A percentile compares a stretch with the other conserved stretches of the same genome.
Conservation (phyloP, 2,113 vertebrate species). For the Actenoides hombroni region DNA sequence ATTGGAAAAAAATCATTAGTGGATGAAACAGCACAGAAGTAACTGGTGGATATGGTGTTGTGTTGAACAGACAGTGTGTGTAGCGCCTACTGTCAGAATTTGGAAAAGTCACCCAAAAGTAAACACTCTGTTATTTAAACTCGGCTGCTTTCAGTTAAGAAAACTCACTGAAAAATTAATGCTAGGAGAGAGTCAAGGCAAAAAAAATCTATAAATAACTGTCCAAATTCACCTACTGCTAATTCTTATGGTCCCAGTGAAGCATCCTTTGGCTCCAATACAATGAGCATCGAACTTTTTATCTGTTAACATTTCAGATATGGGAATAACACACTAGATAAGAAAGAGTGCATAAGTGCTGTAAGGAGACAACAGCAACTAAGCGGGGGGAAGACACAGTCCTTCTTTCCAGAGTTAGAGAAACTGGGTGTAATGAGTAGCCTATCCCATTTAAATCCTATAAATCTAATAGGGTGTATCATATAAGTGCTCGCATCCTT, state of each 20-base stretch:
- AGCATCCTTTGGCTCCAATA: neutral
- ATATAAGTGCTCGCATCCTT: neutral
- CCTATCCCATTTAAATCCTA: neutral
- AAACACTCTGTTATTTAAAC: neutral
- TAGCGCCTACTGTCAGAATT: neutral
- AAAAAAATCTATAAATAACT: neutral
- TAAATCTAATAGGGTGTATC: neutral
- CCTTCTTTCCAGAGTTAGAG: neutral
- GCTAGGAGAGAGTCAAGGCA: neutral
- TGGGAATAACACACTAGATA: neutral
- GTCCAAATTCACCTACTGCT: neutral
- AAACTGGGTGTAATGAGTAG: neutral
- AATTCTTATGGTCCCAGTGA: neutral
- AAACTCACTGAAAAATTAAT: neutral
- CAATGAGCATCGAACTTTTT: neutral
- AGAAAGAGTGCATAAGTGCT: neutral
- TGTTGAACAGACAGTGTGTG: neutral
- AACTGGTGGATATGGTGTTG: neutral
- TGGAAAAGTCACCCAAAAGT: neutral
- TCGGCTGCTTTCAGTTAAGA: neutral
- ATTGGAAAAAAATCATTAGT: slow-evolving; percentile 11
- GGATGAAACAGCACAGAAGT: neutral
- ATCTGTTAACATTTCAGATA: neutral
- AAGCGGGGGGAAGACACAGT: accelerated
- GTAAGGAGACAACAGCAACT: neutral